Base-by-base conservation (phyloP, 1,140 invertebrate species). In the Drosophila subobscura region DNA sequence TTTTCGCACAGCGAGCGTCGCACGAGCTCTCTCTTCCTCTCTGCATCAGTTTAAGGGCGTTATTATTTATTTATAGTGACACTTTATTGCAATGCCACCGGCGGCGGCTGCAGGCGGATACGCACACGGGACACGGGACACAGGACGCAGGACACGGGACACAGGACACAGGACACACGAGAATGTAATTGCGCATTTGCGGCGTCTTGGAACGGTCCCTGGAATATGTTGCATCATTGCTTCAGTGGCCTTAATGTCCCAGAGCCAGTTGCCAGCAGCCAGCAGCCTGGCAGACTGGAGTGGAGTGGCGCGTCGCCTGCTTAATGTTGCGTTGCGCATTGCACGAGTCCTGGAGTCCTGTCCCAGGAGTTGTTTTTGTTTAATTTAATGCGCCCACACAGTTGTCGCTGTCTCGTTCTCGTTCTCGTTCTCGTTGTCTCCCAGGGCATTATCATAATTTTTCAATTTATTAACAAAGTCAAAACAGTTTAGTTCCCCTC, bases 51-150 rank as follows among this genome's bases (percentile, higher is more conserved):
- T 88, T 76, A 73, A 88, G 81, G 83, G 83, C 83, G 83, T 86
- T 86, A 88, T 86, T 86, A 86, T 86, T 86, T 88, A 86, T 86
- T 86, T 86, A 86, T 86, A 86, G 83, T 88, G 83, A 86, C 83
- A 86, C 79, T 86, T 86, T 86, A 86, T 86, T 88, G 77, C 81
- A 76, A 53, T 41, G 77, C 63, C 53, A 57, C 46, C 70, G 65
- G 77, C 83, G 64, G 68, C 76, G 54, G 72, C 79, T 85, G 66
- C 76, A 86, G 81, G 80, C 40, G 59, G 49, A 65, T n/a, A 42
- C 20, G 50, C 44, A 47, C 55, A 46, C 14, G 27, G 55, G 42
- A 45, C 41, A 16, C 41, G 1, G 25, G 33, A 12, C 44, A 2
- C 33, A 16, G 57, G 57, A 51, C 5, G 2, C 37, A 7, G 58